These are phyloP conservation scores for Nycticryphes semicollaris DNA, from an alignment of 2,113 vertebrate species.

Conservation along the genomic window DNA sequence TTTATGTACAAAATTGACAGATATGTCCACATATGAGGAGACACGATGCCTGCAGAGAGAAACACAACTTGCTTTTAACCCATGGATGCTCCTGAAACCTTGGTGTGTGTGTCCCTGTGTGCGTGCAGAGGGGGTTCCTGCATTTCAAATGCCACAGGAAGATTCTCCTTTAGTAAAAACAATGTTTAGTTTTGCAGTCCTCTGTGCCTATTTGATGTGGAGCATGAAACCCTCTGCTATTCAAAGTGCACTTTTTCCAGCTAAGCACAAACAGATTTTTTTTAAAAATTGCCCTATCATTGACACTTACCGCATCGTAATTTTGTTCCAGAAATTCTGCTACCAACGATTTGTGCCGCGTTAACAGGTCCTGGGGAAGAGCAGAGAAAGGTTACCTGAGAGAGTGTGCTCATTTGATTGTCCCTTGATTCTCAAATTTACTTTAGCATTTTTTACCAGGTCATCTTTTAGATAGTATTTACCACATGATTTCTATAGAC, in stretches of 20 bases:
- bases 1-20: background rate
- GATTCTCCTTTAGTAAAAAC: background rate
- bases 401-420: background rate
- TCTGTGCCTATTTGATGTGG: background rate
- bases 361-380: conserved; percentile 88
- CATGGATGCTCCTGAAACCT: background rate
- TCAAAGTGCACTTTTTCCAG: background rate
- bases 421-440: background rate
- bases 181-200: background rate
- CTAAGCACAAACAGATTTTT: background rate
- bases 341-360: conserved; percentile 93
- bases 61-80: background rate
- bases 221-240: background rate
- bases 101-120: accelerated
- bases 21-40: background rate
- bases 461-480: background rate
- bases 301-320: conserved; percentile 88
- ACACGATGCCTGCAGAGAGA: accelerated
- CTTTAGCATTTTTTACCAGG: background rate
- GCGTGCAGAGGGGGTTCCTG: background rate
- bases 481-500: background rate
- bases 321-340: conserved; percentile 93
- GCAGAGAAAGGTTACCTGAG: conserved; percentile 24
- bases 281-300: background rate
- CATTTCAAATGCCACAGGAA: accelerated